Evolutionary conservation across 53 echinoderm and acorn worm species (phyloP).

Genomic region (Mesocentrotus franciscanus): DNA sequence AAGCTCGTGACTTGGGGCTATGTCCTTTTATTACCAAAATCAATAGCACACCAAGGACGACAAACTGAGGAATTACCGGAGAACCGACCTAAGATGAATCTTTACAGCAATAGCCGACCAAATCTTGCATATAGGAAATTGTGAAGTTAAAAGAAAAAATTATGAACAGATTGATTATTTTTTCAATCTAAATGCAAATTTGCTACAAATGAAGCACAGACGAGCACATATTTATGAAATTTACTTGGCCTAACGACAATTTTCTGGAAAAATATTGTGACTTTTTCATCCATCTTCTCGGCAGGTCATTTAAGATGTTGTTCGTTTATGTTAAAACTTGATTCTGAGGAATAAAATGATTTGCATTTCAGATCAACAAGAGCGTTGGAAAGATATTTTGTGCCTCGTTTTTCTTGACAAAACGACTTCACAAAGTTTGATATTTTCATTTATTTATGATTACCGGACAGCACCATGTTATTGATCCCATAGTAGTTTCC

Average conservation of each 20-base stretch:
- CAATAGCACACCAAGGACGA: not conserved
- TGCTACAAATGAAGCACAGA: not conserved
- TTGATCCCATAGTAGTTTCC: not conserved
- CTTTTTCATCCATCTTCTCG: no score
- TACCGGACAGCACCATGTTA: not conserved
- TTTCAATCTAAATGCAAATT: not conserved
- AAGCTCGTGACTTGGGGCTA: not conserved
- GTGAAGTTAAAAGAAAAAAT: not conserved
- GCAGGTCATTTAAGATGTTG: no score
- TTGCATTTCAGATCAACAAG: no score
- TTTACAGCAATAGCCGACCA: no score
- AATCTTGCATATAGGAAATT: not conserved
- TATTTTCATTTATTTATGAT: not conserved
- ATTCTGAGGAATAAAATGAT: no score
- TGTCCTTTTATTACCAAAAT: conserved; percentile 11
- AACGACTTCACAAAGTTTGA: not conserved
- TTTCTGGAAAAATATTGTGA: no score
- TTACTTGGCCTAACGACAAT: no score
- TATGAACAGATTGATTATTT: not conserved
- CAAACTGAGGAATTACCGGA: not conserved
- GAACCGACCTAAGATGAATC: not conserved
- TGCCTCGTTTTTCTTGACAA: not conserved
- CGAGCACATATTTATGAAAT: not conserved
- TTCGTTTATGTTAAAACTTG: no score
- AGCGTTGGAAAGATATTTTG: not conserved